Conservation (phyloP, 2,113 vertebrate genomes). For the Chaetops frenatus region DNA sequence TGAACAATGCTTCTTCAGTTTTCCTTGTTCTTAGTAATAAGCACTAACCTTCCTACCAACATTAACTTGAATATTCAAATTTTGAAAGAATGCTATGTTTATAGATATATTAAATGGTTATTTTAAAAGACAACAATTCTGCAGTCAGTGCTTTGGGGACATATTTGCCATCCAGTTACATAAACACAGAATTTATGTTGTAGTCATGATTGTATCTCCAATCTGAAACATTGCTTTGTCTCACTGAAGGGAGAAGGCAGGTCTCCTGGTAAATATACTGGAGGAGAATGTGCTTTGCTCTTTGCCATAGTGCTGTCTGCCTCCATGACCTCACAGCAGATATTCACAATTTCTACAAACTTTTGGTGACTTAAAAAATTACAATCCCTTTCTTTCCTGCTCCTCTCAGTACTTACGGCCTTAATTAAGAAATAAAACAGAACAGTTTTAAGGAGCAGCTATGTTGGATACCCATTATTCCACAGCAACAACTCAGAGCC, state of each 20-base stretch:
- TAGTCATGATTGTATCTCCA: neutral
- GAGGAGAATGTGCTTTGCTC: neutral
- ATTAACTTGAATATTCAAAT: neutral
- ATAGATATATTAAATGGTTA: neutral
- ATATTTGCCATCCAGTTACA: neutral
- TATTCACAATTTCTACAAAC: neutral
- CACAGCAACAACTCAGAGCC: neutral
- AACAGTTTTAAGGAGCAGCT: neutral
- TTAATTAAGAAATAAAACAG: neutral
- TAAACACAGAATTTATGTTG: neutral
- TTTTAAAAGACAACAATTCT: neutral
- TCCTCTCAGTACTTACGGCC: neutral
- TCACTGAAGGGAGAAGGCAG: neutral
- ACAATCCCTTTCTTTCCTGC: neutral
- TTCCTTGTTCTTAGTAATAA: neutral
- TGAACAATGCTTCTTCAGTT: neutral
- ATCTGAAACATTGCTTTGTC: neutral
- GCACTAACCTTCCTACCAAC: neutral
- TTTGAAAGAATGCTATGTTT: neutral
- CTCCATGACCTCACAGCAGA: neutral
- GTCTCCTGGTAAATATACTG: neutral
- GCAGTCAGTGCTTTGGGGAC: neutral
- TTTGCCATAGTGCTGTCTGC: neutral
- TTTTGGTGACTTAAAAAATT: neutral
- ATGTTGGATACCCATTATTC: neutral